Percentiles rank a stretch among this genome's conserved stretches.
phyloP scores from a whole-genome alignment of 2,113 vertebrate species.

The Pomatorhinus ruficollis region DNA sequence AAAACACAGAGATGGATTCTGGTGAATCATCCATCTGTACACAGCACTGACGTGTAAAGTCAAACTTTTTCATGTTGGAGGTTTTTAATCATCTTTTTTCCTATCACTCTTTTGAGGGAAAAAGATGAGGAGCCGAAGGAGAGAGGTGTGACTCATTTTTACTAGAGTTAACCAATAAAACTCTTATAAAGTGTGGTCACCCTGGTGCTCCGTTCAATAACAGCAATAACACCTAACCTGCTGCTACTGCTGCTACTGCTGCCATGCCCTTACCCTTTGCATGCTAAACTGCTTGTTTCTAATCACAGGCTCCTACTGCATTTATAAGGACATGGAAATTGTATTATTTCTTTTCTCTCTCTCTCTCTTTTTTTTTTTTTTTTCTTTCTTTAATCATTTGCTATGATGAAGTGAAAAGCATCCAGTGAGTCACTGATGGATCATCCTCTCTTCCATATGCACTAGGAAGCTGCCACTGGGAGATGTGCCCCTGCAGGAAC shows the following conservation, averaged over 20 bases:
- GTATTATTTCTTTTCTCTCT: neutral
- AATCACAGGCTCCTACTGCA: neutral
- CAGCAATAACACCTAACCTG: conserved; percentile 22
- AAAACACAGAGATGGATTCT: neutral
- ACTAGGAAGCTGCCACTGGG: neutral
- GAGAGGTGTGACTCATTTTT: conserved; percentile 48
- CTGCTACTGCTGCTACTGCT: conserved; percentile 25
- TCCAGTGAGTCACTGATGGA: conserved; percentile 39
- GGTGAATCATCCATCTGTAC: conserved; percentile 55
- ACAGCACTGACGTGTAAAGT: neutral
- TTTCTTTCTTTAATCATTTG: neutral
- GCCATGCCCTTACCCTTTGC: neutral
- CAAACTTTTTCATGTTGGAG: neutral
- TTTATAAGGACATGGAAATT: neutral
- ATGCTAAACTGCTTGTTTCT: conserved; percentile 14
- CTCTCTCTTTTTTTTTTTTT: neutral
- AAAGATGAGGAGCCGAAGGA: conserved; percentile 1
- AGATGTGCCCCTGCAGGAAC: neutral
- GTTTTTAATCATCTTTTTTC: conserved; percentile 37
- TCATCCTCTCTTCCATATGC: neutral
- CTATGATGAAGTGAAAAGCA: conserved; percentile 3
- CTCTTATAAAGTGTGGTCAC: conserved; percentile 11
- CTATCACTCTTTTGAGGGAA: conserved; percentile 17
- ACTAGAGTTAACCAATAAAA: conserved; percentile 33
- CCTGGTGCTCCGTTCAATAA: conserved; percentile 19